Evolutionary conservation across 2,888 invertebrate genomes (phyloP).

Genomic region (Epinotia brunnichana): DNA sequence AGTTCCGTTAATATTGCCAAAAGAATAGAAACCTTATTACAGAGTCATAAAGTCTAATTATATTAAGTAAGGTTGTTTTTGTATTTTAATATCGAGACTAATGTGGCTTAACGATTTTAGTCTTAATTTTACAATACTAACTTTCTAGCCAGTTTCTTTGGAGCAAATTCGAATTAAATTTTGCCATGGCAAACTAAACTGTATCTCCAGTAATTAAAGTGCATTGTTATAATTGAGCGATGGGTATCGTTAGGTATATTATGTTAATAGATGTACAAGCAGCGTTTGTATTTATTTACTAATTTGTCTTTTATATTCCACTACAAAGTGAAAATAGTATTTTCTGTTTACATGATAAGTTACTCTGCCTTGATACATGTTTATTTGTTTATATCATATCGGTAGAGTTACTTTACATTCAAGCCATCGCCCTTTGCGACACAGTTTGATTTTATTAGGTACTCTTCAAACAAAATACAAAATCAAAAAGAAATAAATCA

Average conservation of each 20-base stretch:
- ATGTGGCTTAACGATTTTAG: background rate
- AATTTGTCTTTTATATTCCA: too few relatives aligned
- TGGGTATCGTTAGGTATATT: background rate
- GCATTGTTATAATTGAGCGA: background rate
- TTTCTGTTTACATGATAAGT: too few relatives aligned
- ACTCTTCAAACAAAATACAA: constrained; percentile 29
- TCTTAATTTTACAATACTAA: background rate
- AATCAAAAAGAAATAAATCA: constrained; percentile 39
- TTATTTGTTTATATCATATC: background rate
- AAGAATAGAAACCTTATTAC: background rate
- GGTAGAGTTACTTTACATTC: background rate
- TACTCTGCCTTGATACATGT: too few relatives aligned
- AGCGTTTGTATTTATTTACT: too few relatives aligned
- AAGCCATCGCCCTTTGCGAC: background rate
- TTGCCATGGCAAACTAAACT: background rate
- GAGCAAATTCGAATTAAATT: background rate
- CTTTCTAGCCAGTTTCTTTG: background rate
- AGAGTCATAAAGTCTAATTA: background rate
- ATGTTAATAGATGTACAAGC: too few relatives aligned
- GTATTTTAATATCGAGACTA: background rate
- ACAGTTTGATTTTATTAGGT: background rate
- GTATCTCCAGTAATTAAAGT: background rate
- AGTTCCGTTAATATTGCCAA: constrained; percentile 1
- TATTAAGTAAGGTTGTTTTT: background rate
- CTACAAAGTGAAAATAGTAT: too few relatives aligned